Percentiles rank a stretch among this genome's conserved stretches.
Conservation (phyloP, 2,113 vertebrate genomes). For the Passer domesticus region DNA sequence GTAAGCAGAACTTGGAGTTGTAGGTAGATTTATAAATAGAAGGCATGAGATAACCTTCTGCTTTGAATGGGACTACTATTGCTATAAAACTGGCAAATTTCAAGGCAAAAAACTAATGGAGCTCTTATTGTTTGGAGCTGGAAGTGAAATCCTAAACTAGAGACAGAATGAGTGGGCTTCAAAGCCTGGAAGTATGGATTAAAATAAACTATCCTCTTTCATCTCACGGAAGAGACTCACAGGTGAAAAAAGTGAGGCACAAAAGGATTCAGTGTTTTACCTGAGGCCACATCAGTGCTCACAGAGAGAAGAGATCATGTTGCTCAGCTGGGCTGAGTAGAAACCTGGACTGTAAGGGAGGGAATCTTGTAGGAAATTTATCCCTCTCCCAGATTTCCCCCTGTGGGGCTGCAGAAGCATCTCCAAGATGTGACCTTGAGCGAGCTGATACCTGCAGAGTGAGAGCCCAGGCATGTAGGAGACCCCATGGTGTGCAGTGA, state of each 20-base stretch:
- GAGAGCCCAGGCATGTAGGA: neutral
- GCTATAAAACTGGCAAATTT: neutral
- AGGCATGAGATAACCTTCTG: neutral
- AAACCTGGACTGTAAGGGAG: neutral
- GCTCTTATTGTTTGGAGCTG: neutral
- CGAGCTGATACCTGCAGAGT: neutral
- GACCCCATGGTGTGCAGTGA: neutral
- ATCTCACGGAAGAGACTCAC: neutral
- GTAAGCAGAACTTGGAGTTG: neutral
- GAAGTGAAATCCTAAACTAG: neutral
- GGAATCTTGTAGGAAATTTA: neutral
- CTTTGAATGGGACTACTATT: neutral
- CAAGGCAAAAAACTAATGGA: neutral
- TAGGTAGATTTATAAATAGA: neutral
- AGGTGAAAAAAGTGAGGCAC: neutral
- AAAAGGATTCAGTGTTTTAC: neutral
- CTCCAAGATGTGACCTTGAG: neutral
- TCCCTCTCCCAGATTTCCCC: neutral
- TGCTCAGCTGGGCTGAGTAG: neutral
- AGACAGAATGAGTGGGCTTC: neutral
- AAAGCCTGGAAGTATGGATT: neutral
- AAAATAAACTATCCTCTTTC: constrained; percentile 10
- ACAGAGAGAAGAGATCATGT: neutral
- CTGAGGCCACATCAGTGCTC: neutral
- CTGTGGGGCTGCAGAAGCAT: neutral